Evolutionary conservation across 2,797 vertebrate species (phyloP), one percentile per base, ranked within the genome.

Genomic region (Megalops cyprinoides): DNA sequence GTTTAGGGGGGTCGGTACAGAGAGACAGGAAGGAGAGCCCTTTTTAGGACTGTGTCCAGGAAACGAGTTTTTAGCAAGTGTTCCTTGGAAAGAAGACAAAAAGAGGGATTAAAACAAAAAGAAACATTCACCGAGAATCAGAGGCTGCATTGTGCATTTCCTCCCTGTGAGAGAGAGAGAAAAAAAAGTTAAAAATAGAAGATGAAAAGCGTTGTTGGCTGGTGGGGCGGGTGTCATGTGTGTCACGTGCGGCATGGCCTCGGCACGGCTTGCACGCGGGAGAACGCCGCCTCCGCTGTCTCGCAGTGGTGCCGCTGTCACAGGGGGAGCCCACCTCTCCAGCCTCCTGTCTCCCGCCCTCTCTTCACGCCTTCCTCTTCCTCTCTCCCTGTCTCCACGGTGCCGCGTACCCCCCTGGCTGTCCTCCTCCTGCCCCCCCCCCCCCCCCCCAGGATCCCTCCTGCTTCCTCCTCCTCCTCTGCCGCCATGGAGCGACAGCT

Each of bases 81-180:
- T 80, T 74, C 15, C 56, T n/a, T 80, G 79, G 69, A 39, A 48
- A 46, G 71, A 60, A 31, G 37, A 56, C 49, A 42, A 42, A 79
- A 56, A 51, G 34, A 28, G 34, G 56, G 14, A 55, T 73, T 74
- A 12, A 74, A 49, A 73, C n/a, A 60, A n/a, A 34, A 44, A 74
- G 42, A 60, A 74, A 48, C 51, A 39, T 51, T 28, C 37, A 31
- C 15, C 39, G 23, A 23, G 20, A 60, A 34, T 74, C 51, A 37
- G 53, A 34, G 0, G 2, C 53, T 71, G 74, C 44, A n/a, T 76
- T 76, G 46, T 56, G 7, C 31, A 42, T 15, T 37, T 23, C 67
- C 67, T 44, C 23, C 6, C 15, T 34, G 20, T 31, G 8, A 20
- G 46, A 48, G 46, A 10, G 10, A 10, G 46, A 62, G 44, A 20